Conservation (phyloP, 2,797 vertebrate species). For the Intellagama lesueurii region DNA sequence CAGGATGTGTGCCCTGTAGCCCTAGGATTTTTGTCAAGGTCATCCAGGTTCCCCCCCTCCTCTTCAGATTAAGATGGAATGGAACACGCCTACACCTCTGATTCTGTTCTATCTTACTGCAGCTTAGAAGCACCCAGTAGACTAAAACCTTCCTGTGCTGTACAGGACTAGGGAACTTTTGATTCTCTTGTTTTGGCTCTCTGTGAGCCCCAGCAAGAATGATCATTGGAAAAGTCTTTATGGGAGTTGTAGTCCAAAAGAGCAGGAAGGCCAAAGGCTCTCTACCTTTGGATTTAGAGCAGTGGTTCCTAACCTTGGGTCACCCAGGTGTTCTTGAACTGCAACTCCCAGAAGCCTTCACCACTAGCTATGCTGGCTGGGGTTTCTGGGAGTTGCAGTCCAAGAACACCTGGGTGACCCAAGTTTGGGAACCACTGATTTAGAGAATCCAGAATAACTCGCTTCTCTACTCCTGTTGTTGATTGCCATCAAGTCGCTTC, state of each 20-base stretch:
- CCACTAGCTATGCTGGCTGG: no score
- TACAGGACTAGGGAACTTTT: no score
- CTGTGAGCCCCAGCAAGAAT: neutral
- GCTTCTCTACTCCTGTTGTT: no score
- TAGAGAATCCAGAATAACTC: no score
- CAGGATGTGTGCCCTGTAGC: neutral
- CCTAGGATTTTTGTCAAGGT: slow-evolving; percentile 10
- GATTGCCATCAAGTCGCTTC: no score
- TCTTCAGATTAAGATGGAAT: neutral
- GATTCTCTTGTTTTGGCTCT: neutral
- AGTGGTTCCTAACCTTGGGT: no score
- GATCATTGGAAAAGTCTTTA: neutral
- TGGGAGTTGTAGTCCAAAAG: neutral
- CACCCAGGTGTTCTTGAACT: no score
- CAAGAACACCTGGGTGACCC: no score
- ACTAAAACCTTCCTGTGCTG: no score
- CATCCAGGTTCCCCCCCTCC: neutral
- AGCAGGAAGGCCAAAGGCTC: neutral
- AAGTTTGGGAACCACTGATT: no score
- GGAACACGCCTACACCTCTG: neutral
- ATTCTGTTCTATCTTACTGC: neutral
- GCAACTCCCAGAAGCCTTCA: no score
- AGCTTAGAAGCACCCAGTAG: neutral
- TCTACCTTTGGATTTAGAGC: neutral
- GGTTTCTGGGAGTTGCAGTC: no score